Evolutionary conservation across 2,888 invertebrate genomes (phyloP).

Genomic region (Carterocephalus palaemon): DNA sequence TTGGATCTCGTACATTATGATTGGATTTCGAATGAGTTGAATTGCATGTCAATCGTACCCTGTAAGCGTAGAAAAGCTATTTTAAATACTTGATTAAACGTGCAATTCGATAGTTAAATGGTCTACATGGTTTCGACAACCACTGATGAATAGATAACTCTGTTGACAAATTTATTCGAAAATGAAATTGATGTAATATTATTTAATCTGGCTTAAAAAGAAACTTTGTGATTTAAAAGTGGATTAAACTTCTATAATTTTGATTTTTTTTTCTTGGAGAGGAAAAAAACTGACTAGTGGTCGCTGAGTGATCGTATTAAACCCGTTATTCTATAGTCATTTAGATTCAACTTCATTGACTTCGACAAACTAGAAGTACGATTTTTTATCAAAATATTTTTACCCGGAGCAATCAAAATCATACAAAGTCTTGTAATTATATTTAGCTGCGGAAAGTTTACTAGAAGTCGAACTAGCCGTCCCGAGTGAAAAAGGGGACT

Average conservation of each 20-base stretch:
- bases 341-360: no score
- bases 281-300: no score
- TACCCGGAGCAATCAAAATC: no score
- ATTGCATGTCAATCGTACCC: constrained; percentile 32
- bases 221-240: no score
- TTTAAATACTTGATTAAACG: constrained; percentile 55
- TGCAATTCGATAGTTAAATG: constrained; percentile 20
- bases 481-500: no score
- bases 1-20: constrained; percentile 42
- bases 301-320: no score
- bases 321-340: no score
- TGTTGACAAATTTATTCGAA: neutral
- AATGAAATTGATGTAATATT: neutral
- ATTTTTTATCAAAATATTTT: no score
- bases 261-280: neutral
- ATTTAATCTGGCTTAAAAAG: neutral
- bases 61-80: constrained; percentile 41
- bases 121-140: constrained; percentile 4
- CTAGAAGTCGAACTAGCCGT: no score
- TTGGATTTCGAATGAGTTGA: constrained; percentile 43
- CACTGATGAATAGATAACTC: constrained; percentile 4
- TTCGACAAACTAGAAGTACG: no score
- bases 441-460: no score
- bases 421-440: no score
- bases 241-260: neutral